A percentile compares a stretch with the other conserved stretches of the same genome.
These are phyloP conservation scores for Enteromius radiatus DNA, from an alignment of 2,797 vertebrate genomes.

Conservation along the genomic window DNA sequence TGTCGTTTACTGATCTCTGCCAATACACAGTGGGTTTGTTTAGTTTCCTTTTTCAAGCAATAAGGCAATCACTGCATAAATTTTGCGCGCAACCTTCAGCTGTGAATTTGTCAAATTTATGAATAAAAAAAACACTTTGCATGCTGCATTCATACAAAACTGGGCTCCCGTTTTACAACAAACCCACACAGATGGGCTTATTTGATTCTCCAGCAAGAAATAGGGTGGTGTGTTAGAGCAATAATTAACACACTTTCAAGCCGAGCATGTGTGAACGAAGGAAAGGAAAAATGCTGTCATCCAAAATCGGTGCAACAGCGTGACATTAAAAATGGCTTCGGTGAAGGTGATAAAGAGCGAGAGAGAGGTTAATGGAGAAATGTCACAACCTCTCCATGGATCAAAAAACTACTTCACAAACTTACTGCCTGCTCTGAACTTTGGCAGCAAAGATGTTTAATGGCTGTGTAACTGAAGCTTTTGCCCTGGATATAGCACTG, in stretches of 20 bases:
- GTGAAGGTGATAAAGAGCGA: constrained; percentile 27
- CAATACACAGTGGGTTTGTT: constrained; percentile 9
- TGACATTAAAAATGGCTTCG: constrained; percentile 38
- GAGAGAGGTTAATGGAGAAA: constrained; percentile 42
- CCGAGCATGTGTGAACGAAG: background rate
- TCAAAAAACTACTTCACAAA: constrained; percentile 24
- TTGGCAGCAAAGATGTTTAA: constrained; percentile 7
- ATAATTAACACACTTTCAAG: constrained; percentile 21
- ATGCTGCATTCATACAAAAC: constrained; percentile 21
- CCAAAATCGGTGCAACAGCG: constrained; percentile 4
- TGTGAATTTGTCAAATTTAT: background rate
- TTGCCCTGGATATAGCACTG: background rate
- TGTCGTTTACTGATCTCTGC: background rate
- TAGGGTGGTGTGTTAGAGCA: background rate
- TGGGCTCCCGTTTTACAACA: background rate
- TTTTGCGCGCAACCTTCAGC: constrained; percentile 2
- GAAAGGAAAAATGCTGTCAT: background rate
- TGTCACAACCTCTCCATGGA: constrained; percentile 35
- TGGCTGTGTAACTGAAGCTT: constrained; percentile 16
- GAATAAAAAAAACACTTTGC: constrained; percentile 8
- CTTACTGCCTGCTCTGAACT: constrained; percentile 23
- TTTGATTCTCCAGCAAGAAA: background rate
- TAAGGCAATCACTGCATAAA: background rate
- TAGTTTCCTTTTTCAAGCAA: constrained; percentile 16
- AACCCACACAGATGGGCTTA: constrained; percentile 25